phyloP scores from a whole-genome alignment of 2,888 invertebrate species.

The Rhamphomyia laevipes region DNA sequence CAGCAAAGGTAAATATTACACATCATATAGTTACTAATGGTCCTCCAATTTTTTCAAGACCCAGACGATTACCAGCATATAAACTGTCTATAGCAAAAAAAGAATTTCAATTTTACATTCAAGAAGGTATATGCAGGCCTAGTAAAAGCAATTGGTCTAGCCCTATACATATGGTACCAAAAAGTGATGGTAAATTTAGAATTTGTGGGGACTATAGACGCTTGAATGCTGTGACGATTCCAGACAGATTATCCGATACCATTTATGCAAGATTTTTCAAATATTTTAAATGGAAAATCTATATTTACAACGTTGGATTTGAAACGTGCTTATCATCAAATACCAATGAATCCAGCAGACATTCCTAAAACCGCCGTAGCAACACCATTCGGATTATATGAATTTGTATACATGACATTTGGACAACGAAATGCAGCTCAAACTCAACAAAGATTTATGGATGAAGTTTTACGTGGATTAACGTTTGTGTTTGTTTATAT shows the following conservation, averaged over 20 bases:
- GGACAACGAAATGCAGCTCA: constrained; percentile 25
- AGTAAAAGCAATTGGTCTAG: constrained; percentile 14
- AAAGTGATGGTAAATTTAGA: constrained; percentile 11
- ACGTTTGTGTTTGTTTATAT: constrained; percentile 20
- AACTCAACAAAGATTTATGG: constrained; percentile 27
- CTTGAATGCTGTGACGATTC: constrained; percentile 18
- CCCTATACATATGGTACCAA: constrained; percentile 12
- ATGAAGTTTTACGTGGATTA: constrained; percentile 18
- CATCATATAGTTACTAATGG: constrained; percentile 13
- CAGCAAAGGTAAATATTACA: neutral
- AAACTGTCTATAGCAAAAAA: constrained; percentile 11
- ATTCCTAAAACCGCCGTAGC: constrained; percentile 16
- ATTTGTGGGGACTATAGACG: constrained; percentile 10
- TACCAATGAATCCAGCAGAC: constrained; percentile 11
- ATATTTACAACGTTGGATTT: constrained; percentile 14
- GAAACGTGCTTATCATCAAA: constrained; percentile 12
- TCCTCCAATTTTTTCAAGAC: constrained; percentile 8
- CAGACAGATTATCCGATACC: constrained; percentile 26
- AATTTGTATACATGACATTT: constrained; percentile 24
- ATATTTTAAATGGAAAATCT: constrained; percentile 10
- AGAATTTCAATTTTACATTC: constrained; percentile 12
- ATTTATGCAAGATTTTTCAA: constrained; percentile 13
- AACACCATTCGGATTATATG: constrained; percentile 27
- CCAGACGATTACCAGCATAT: constrained; percentile 7
- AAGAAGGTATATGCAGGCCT: constrained; percentile 10